phyloP scores from a whole-genome alignment of 2,797 vertebrate genomes.

The Danio jaintianensis region DNA sequence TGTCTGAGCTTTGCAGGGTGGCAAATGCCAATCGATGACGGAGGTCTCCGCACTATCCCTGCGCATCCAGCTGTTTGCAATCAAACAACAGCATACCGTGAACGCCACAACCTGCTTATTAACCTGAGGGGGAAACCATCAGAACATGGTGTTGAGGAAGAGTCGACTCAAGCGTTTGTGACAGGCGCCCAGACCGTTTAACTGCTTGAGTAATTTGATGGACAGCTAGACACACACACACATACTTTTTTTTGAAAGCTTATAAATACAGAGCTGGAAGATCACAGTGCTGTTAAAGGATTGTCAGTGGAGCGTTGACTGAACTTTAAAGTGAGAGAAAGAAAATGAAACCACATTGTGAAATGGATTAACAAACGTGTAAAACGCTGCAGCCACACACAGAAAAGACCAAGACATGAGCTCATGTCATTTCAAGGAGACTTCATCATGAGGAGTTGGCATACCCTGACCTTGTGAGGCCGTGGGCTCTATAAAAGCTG shows the following conservation, averaged over 20 bases:
- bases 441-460: conserved; percentile 31
- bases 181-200: conserved; percentile 50
- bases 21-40: conserved; percentile 56
- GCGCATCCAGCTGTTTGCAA: conserved; percentile 47
- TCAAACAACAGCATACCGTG: conserved; percentile 46
- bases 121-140: conserved; percentile 55
- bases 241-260: not conserved
- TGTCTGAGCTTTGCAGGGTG: conserved; percentile 49
- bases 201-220: conserved; percentile 47
- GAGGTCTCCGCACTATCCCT: conserved; percentile 31
- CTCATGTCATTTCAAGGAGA: conserved; percentile 38
- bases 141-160: conserved; percentile 45
- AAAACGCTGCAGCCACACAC: conserved; percentile 11
- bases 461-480: conserved; percentile 41
- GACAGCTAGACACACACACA: conserved; percentile 28
- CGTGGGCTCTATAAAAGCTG: conserved; percentile 25
- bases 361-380: conserved; percentile 31
- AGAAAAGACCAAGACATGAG: conserved; percentile 22
- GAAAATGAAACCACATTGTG: conserved; percentile 7
- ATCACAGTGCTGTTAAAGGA: conserved; percentile 2
- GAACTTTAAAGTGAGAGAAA: conserved; percentile 3
- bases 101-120: conserved; percentile 49
- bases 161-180: conserved; percentile 45
- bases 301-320: not conserved
- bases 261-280: conserved; percentile 24